Conservation (phyloP, 2,888 invertebrate species). For the Cotesia congregata region DNA sequence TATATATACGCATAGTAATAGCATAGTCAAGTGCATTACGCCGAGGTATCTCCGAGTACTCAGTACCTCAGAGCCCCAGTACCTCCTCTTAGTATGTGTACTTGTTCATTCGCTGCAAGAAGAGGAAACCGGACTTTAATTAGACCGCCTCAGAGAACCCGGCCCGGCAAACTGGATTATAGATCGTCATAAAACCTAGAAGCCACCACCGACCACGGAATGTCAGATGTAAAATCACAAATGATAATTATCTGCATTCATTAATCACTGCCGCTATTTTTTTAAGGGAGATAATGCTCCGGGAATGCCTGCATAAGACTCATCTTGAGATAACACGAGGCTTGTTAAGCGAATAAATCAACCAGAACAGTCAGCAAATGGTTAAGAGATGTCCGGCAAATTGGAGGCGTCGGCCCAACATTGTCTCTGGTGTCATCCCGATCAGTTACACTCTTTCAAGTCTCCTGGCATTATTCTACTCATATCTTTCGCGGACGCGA, state of each 20-base stretch:
- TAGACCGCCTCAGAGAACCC: conserved; percentile 51
- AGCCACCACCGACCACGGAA: conserved; percentile 7
- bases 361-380: not conserved
- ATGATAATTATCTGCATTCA: conserved; percentile 22
- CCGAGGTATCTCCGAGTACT: too few species aligned
- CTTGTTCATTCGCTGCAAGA: conserved; percentile 57
- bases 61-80: not conserved
- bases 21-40: too few species aligned
- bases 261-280: conserved; percentile 19
- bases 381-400: not conserved
- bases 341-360: too few species aligned
- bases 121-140: conserved; percentile 57
- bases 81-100: conserved; percentile 25
- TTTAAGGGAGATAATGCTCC: not conserved
- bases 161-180: conserved; percentile 39
- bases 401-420: conserved; percentile 7
- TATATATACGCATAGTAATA: not conserved
- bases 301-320: not conserved
- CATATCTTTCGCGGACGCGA: not conserved
- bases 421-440: conserved; percentile 38
- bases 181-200: conserved; percentile 39
- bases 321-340: too few species aligned
- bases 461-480: not conserved
- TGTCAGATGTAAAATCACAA: conserved; percentile 9
- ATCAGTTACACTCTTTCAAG: conserved; percentile 45